phyloP scores from a whole-genome alignment of 2,797 vertebrate species.

The Lagodon rhomboides region DNA sequence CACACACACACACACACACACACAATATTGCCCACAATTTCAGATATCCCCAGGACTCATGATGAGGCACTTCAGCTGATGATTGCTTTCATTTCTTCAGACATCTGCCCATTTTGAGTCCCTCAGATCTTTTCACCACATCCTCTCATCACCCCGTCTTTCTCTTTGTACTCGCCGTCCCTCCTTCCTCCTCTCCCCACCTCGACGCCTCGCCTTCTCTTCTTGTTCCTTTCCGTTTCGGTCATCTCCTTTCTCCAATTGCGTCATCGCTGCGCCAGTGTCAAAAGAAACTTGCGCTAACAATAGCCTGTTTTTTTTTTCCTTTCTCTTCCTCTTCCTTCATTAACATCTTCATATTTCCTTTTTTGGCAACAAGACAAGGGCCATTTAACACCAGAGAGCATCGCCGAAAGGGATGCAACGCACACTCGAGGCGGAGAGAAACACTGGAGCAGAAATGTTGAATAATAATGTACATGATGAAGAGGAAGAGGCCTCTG shows the following conservation, averaged over 20 bases:
- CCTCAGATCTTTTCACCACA: conserved; percentile 2
- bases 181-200: not conserved
- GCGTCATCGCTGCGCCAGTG: conserved; percentile 20
- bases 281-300: conserved; percentile 27
- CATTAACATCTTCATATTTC: conserved; percentile 41
- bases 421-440: not conserved
- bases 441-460: conserved; percentile 16
- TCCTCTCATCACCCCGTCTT: conserved; percentile 2
- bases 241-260: conserved; percentile 20
- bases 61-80: conserved; percentile 32
- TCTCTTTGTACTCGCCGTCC: not conserved
- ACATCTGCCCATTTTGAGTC: not conserved
- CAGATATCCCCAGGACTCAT: conserved; percentile 20
- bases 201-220: not conserved
- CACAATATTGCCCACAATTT: conserved; percentile 3
- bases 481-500: not conserved
- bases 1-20: no score
- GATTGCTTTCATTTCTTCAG: conserved; percentile 44
- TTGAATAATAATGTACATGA: conserved; percentile 6
- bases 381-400: conserved; percentile 53
- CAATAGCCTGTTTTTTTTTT: conserved; percentile 31
- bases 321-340: conserved; percentile 19
- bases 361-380: conserved; percentile 39
- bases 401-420: conserved; percentile 23
- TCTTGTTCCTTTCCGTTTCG: conserved; percentile 2